A percentile compares a stretch with the other conserved stretches of the same genome.
Conservation (phyloP, 2,888 invertebrate genomes). For the Eueremaeus valkanovi region DNA sequence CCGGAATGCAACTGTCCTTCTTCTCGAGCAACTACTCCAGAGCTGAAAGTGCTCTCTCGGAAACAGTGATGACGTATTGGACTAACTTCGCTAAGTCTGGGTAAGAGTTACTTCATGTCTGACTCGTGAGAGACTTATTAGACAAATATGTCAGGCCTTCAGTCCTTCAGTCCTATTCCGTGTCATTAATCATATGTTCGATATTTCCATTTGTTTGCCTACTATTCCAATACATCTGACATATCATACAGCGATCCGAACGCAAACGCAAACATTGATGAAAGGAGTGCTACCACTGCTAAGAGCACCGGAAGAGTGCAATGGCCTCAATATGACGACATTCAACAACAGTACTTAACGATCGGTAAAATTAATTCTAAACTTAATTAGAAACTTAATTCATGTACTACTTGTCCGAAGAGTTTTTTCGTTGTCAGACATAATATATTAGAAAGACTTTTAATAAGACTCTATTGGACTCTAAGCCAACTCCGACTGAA, state of each 20-base stretch:
- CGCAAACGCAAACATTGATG: not conserved
- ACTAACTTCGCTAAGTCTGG: slow-evolving; percentile 87
- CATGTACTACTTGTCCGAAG: no score
- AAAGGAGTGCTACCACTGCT: slow-evolving; percentile 3
- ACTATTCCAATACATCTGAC: not conserved
- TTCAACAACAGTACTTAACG: slow-evolving; percentile 55
- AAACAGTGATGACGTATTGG: slow-evolving; percentile 86
- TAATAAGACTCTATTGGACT: no score
- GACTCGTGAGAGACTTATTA: no score
- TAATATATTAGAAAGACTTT: no score
- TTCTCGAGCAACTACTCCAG: slow-evolving; percentile 84
- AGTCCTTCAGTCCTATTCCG: not conserved
- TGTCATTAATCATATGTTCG: slow-evolving; percentile 29
- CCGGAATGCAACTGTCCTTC: slow-evolving; percentile 62
- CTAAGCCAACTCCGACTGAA: no score
- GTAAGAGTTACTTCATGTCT: slow-evolving; percentile 64
- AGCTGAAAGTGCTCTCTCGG: slow-evolving; percentile 76
- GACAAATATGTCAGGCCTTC: slow-evolving; percentile 1
- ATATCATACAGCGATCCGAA: slow-evolving; percentile 22
- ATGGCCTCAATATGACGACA: slow-evolving; percentile 50
- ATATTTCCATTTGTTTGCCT: slow-evolving; percentile 14
- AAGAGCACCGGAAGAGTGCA: slow-evolving; percentile 61
- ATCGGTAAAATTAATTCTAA: no score
- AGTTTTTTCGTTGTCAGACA: no score
- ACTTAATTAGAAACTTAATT: no score